These are phyloP conservation scores for Linnaemya vulpina DNA, from an alignment of 2,888 invertebrate species.

Conservation along the genomic window DNA sequence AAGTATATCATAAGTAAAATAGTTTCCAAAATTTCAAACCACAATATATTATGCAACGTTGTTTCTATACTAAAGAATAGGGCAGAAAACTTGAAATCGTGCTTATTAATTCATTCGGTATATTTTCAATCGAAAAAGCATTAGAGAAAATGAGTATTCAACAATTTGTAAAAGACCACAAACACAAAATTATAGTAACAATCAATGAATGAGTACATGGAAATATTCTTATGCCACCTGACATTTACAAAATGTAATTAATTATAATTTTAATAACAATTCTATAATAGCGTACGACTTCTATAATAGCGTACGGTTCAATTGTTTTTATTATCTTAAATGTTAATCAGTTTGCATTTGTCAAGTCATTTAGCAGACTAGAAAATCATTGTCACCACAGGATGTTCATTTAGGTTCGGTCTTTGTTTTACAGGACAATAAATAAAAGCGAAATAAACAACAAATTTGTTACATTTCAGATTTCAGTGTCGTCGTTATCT, in stretches of 20 bases:
- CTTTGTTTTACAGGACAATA: background rate
- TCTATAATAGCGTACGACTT: background rate
- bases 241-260: constrained; percentile 50
- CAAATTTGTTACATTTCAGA: background rate
- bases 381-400: constrained; percentile 40
- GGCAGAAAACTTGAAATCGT: background rate
- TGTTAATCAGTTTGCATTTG: constrained; percentile 26
- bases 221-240: constrained; percentile 19
- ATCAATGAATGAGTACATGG: background rate
- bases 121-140: background rate
- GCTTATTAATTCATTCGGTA: background rate
- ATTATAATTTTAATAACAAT: constrained; percentile 32
- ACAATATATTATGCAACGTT: background rate
- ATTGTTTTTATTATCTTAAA: background rate
- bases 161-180: background rate
- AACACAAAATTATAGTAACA: background rate
- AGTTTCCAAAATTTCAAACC: no score
- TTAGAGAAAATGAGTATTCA: constrained; percentile 14
- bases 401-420: constrained; percentile 19
- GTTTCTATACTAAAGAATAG: background rate
- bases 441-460: background rate
- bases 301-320: no score
- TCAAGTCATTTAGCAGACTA: constrained; percentile 7
- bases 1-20: no score
- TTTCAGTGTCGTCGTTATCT: constrained; percentile 10